A percentile compares a stretch with the other conserved stretches of the same genome.
These are phyloP conservation scores for Dendrocopos noguchii DNA, from an alignment of 2,113 vertebrate genomes.

Conservation along the genomic window DNA sequence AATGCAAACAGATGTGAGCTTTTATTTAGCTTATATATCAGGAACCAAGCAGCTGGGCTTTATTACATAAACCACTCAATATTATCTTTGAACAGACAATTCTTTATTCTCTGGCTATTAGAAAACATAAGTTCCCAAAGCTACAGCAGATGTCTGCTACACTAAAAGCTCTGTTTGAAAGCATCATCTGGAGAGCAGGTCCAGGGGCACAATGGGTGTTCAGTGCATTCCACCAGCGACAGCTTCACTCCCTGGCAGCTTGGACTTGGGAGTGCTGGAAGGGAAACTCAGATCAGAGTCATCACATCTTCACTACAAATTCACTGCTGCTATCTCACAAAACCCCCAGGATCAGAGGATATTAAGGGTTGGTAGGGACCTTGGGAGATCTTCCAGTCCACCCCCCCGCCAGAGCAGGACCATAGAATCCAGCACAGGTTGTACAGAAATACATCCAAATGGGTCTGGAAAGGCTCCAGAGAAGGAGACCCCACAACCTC, in stretches of 20 bases:
- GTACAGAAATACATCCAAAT: no score
- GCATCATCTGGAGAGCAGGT: background rate
- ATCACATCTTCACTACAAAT: background rate
- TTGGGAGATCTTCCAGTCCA: no score
- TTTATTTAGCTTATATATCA: conserved; percentile 75
- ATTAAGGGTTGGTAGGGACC: no score
- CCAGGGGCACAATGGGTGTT: background rate
- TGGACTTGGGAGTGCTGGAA: background rate
- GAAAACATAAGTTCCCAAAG: conserved; percentile 71
- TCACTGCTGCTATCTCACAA: background rate
- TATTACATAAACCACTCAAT: conserved; percentile 70
- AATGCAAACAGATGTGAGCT: conserved; percentile 74
- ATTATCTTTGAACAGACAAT: conserved; percentile 77
- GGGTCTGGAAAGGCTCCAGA: no score
- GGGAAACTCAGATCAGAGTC: background rate
- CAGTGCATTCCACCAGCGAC: background rate
- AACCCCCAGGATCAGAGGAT: background rate
- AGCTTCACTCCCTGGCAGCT: background rate
- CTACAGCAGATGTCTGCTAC: conserved; percentile 64
- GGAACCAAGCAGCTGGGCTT: conserved; percentile 74
- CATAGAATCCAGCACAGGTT: no score
- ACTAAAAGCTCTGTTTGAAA: conserved; percentile 40
- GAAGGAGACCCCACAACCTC: no score
- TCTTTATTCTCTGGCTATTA: conserved; percentile 73
- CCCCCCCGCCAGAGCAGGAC: no score